Evolutionary conservation across 2,888 invertebrate species (phyloP).

Genomic region (Masnerella sp.): DNA sequence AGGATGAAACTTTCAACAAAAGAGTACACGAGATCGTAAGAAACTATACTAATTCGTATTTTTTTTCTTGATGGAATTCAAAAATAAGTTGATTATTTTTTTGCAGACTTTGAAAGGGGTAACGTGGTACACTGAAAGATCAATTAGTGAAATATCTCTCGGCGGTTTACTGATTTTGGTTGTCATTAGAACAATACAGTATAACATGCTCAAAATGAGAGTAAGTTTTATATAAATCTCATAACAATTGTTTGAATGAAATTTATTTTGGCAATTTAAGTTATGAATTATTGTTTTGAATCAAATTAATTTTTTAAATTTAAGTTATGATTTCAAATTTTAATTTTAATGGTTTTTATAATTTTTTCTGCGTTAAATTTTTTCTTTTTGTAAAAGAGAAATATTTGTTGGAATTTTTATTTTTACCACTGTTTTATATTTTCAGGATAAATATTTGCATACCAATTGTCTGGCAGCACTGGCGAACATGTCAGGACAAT

Average conservation of each 20-base stretch:
- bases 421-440: too few relatives aligned
- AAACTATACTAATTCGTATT: conserved; percentile 62
- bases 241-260: conserved; percentile 68
- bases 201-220: conserved; percentile 96
- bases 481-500: conserved; percentile 98
- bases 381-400: too few relatives aligned
- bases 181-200: conserved; percentile 97
- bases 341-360: too few relatives aligned
- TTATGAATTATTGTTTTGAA: too few relatives aligned
- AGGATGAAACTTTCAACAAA: conserved; percentile 97
- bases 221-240: too few relatives aligned
- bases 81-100: too few relatives aligned
- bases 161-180: conserved; percentile 96
- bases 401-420: too few relatives aligned
- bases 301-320: too few relatives aligned
- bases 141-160: conserved; percentile 93
- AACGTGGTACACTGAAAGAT: conserved; percentile 95
- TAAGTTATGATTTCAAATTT: conserved; percentile 1
- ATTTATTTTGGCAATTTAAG: too few relatives aligned
- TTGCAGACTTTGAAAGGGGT: conserved; percentile 90
- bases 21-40: conserved; percentile 95
- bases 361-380: too few relatives aligned
- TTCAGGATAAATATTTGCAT: conserved; percentile 95
- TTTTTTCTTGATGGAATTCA: too few relatives aligned
- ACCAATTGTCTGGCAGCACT: conserved; percentile 98